phyloP scores from a whole-genome alignment of 2,797 vertebrate species.

The Potorous gilbertii region DNA sequence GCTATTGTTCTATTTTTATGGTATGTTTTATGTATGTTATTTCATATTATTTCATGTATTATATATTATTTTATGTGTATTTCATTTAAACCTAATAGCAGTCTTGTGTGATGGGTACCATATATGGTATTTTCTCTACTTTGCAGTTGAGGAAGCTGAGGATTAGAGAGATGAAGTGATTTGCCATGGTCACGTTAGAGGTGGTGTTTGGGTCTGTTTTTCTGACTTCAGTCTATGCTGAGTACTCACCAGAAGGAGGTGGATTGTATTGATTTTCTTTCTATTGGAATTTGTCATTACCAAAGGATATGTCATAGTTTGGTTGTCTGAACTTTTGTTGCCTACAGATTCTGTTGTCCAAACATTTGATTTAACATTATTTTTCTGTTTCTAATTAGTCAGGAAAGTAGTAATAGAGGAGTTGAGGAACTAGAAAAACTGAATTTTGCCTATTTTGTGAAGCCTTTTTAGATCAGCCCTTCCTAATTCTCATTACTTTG shows the following conservation, averaged over 20 bases:
- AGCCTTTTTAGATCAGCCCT: background rate
- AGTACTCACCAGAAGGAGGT: background rate
- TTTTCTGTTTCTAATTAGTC: background rate
- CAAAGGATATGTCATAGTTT: background rate
- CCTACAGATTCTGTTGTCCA: background rate
- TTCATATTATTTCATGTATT: too few species aligned
- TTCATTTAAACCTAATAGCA: background rate
- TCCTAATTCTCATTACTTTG: background rate
- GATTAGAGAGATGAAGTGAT: background rate
- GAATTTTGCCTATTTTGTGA: background rate
- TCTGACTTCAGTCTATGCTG: background rate
- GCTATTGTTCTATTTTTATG: background rate
- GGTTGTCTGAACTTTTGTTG: background rate
- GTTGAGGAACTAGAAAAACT: background rate
- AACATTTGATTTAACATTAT: background rate
- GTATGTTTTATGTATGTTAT: too few species aligned
- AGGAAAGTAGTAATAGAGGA: background rate
- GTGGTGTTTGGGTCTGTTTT: background rate
- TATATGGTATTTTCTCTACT: background rate
- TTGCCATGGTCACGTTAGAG: background rate
- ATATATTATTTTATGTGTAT: background rate
- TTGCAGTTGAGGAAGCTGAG: background rate
- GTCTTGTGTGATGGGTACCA: background rate
- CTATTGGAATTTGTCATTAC: background rate
- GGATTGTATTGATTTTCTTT: background rate